Conservation (phyloP, 2,113 vertebrate species). For the Tautogolabrus adspersus region DNA sequence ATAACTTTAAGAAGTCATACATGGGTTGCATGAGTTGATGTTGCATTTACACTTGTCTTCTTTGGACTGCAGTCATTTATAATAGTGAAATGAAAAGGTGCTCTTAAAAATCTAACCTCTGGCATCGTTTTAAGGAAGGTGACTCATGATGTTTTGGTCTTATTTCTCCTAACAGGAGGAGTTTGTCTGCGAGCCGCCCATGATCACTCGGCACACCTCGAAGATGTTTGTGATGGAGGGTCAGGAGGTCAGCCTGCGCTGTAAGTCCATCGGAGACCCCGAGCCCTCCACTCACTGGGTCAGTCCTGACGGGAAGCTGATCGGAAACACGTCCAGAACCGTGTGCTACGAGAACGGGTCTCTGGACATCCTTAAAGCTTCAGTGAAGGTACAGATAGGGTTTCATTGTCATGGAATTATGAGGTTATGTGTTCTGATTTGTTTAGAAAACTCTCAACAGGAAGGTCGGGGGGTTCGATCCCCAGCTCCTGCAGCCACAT, state of each 20-base stretch:
- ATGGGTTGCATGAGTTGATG: too few species aligned
- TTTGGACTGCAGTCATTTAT: too few species aligned
- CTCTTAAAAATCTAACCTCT: too few species aligned
- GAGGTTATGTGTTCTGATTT: too few species aligned
- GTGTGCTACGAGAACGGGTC: slow-evolving; percentile 87
- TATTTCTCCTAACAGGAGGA: slow-evolving; percentile 75
- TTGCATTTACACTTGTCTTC: too few species aligned
- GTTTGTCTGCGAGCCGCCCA: slow-evolving; percentile 87
- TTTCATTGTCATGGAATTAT: background rate
- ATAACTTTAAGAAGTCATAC: too few species aligned
- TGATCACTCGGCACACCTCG: slow-evolving; percentile 87
- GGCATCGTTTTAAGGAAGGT: too few species aligned
- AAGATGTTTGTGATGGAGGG: slow-evolving; percentile 88
- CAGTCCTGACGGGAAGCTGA: slow-evolving; percentile 86
- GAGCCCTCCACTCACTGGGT: slow-evolving; percentile 88
- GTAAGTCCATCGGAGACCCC: slow-evolving; percentile 85
- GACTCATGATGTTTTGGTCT: background rate
- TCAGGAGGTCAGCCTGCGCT: slow-evolving; percentile 86
- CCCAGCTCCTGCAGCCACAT: too few species aligned
- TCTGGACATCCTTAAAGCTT: slow-evolving; percentile 85
- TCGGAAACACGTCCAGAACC: slow-evolving; percentile 85
- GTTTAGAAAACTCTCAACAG: too few species aligned
- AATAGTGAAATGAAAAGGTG: too few species aligned
- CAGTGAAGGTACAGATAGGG: slow-evolving; percentile 73
- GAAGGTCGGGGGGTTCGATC: too few species aligned